phyloP scores from a whole-genome alignment of 2,113 vertebrate genomes.

The Genyomyrus donnyi region DNA sequence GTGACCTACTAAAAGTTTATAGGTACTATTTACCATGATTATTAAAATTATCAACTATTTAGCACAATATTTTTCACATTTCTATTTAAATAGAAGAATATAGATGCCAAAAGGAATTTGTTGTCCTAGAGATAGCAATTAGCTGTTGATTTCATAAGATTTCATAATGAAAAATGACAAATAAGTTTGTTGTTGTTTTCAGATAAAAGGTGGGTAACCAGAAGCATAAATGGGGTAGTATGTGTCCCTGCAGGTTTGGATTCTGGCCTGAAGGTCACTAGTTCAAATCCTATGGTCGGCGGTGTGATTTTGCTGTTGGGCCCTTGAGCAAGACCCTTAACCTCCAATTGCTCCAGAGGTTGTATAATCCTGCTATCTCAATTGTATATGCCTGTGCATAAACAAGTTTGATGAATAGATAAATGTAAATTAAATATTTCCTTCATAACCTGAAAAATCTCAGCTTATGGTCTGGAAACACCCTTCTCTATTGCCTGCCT shows the following conservation, averaged over 20 bases:
- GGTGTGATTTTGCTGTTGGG: background rate
- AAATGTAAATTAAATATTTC: background rate
- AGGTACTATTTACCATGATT: background rate
- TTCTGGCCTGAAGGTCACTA: background rate
- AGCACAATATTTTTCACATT: background rate
- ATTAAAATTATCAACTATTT: background rate
- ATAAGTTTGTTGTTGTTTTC: background rate
- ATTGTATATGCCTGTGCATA: background rate
- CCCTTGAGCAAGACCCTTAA: background rate
- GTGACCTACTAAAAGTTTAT: background rate
- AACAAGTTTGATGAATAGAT: background rate
- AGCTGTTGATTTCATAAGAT: background rate
- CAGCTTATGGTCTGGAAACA: background rate
- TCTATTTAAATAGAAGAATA: background rate
- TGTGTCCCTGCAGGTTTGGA: background rate
- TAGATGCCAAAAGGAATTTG: background rate
- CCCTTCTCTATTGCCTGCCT: background rate
- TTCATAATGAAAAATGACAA: background rate
- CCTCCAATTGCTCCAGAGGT: background rate
- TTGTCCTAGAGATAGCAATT: background rate
- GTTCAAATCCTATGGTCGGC: background rate
- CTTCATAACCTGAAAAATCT: background rate
- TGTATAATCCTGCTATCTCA: background rate
- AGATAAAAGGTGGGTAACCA: background rate
- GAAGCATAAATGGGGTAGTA: background rate